Conservation (phyloP, 2,888 invertebrate genomes). For the Stenurella melanura region DNA sequence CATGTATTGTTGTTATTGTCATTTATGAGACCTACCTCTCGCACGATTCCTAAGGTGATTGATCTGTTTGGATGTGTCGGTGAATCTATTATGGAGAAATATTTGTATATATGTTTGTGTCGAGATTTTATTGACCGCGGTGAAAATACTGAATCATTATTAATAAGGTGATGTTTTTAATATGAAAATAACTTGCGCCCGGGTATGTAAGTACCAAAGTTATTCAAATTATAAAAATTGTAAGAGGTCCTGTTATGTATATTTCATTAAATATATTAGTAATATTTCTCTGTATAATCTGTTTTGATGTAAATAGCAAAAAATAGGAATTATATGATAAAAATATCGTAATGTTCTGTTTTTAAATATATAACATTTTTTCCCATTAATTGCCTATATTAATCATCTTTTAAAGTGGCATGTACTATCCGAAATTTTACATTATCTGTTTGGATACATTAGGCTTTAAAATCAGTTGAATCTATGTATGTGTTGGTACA, state of each 20-base stretch:
- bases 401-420: too few relatives aligned
- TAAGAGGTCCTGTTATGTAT: neutral
- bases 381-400: too few relatives aligned
- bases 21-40: neutral
- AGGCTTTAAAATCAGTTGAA: too few relatives aligned
- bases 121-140: neutral
- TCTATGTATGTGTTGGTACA: too few relatives aligned
- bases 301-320: too few relatives aligned
- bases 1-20: neutral
- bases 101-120: neutral
- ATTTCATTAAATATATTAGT: too few relatives aligned
- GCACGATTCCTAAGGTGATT: neutral
- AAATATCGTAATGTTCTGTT: too few relatives aligned
- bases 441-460: too few relatives aligned
- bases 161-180: neutral
- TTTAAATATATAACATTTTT: too few relatives aligned
- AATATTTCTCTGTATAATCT: too few relatives aligned
- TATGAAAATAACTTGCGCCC: neutral
- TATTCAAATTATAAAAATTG: constrained; percentile 22
- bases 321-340: too few relatives aligned
- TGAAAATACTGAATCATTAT: neutral
- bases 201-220: neutral
- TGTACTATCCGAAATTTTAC: too few relatives aligned
- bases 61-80: neutral
- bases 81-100: neutral